phyloP scores from a whole-genome alignment of 2,113 vertebrate species.

The Axis porcinus region DNA sequence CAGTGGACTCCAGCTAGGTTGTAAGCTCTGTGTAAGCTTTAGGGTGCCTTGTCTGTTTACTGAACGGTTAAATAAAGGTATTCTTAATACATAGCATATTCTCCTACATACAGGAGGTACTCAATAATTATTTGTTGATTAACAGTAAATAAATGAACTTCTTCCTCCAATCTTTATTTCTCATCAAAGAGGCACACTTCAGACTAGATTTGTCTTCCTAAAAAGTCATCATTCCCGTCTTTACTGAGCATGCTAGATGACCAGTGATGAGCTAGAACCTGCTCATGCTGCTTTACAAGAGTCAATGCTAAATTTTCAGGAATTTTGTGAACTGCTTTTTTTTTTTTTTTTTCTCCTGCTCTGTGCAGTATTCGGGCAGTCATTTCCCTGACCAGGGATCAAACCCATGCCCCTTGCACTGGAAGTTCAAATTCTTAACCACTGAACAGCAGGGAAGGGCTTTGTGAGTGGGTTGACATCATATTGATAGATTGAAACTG shows the following conservation, averaged over 20 bases:
- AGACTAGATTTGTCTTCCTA: neutral
- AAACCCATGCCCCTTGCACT: neutral
- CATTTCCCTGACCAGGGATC: neutral
- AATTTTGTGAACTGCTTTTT: neutral
- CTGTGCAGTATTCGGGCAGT: neutral
- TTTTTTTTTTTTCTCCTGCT: neutral
- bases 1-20: neutral
- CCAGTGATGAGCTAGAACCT: neutral
- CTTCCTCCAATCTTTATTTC: neutral
- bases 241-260: neutral
- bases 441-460: neutral
- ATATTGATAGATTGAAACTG: neutral
- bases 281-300: neutral
- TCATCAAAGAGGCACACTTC: neutral
- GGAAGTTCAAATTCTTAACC: neutral
- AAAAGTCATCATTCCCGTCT: neutral
- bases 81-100: neutral
- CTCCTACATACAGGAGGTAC: neutral
- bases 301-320: neutral
- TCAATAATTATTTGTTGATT: neutral
- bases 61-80: neutral
- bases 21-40: neutral
- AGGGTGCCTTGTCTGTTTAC: neutral
- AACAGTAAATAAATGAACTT: neutral
- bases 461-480: neutral